phyloP scores from a whole-genome alignment of 2,888 invertebrate genomes.

The Lamproptera curius region DNA sequence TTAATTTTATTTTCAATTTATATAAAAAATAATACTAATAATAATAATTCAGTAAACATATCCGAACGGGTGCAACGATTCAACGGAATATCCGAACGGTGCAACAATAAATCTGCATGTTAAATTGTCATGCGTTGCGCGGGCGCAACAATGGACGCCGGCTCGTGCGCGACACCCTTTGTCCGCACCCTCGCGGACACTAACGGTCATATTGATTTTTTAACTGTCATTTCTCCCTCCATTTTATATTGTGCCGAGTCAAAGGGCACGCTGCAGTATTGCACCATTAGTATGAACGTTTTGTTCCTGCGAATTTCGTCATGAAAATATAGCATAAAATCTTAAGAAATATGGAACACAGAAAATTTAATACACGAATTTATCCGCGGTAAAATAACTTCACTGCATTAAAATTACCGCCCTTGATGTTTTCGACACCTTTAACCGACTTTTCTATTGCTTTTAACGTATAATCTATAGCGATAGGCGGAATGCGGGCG shows the following conservation, averaged over 20 bases:
- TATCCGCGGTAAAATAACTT: too few relatives aligned
- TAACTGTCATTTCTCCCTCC: conserved; percentile 61
- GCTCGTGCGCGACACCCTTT: conserved; percentile 65
- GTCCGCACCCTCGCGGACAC: conserved; percentile 61
- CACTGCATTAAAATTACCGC: too few relatives aligned
- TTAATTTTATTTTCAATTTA: too few relatives aligned
- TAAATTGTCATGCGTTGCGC: conserved; percentile 45
- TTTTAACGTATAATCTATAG: conserved; percentile 28
- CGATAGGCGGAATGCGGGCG: conserved; percentile 67
- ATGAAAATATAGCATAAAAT: too few relatives aligned
- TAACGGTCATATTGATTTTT: conserved; percentile 76
- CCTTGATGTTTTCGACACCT: too few relatives aligned
- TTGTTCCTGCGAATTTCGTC: too few relatives aligned
- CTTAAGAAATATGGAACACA: too few relatives aligned
- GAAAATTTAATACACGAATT: too few relatives aligned
- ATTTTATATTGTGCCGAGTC: not conserved
- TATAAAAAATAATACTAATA: conserved; percentile 1
- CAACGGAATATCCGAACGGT: conserved; percentile 4
- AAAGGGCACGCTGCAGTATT: too few relatives aligned
- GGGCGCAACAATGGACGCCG: conserved; percentile 33
- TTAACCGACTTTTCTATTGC: too few relatives aligned
- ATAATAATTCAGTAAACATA: not conserved
- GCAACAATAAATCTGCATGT: conserved; percentile 20
- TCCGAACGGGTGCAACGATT: not conserved
- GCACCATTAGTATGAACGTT: too few relatives aligned